Percentiles rank a stretch among this genome's conserved stretches.
Conservation (phyloP, 2,888 invertebrate species). For the Cetonia aurata region DNA sequence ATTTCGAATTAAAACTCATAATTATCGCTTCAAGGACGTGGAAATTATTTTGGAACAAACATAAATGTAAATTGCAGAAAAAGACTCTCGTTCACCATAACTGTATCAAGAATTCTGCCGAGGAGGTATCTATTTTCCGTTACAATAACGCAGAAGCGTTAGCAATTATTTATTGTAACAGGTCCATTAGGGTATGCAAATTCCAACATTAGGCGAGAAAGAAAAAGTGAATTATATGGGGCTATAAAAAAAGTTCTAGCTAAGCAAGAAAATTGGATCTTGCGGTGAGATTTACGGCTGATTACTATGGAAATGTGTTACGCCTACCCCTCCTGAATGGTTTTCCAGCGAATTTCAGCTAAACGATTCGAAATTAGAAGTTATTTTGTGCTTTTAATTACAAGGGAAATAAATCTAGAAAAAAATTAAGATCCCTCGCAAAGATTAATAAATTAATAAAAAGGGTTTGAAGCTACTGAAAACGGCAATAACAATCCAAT, state of each 20-base stretch:
- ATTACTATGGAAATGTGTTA: constrained; percentile 59
- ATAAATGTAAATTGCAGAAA: too few species aligned
- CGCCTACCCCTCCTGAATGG: constrained; percentile 34
- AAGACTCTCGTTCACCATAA: too few species aligned
- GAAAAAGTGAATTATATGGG: constrained; percentile 40
- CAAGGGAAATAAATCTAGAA: not conserved
- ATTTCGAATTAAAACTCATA: too few species aligned
- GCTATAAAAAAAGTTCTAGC: constrained; percentile 47
- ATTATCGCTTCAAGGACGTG: too few species aligned
- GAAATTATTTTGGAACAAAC: too few species aligned
- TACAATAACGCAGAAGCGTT: constrained; percentile 3
- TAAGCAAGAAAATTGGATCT: constrained; percentile 58
- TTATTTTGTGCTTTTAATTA: constrained; percentile 25
- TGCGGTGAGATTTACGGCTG: constrained; percentile 57
- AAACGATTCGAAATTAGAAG: constrained; percentile 10
- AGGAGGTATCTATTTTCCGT: not conserved
- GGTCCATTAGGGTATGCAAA: constrained; percentile 42
- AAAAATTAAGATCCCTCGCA: too few species aligned
- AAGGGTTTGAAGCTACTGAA: too few species aligned
- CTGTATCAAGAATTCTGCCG: too few species aligned
- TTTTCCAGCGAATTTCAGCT: constrained; percentile 21
- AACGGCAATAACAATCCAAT: not conserved
- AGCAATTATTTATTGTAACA: constrained; percentile 28
- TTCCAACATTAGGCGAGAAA: constrained; percentile 40
- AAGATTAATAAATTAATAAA: too few species aligned